A percentile compares a stretch with the other conserved stretches of the same genome.
phyloP scores from a whole-genome alignment of 2,888 invertebrate genomes.

The Metellina segmentata region DNA sequence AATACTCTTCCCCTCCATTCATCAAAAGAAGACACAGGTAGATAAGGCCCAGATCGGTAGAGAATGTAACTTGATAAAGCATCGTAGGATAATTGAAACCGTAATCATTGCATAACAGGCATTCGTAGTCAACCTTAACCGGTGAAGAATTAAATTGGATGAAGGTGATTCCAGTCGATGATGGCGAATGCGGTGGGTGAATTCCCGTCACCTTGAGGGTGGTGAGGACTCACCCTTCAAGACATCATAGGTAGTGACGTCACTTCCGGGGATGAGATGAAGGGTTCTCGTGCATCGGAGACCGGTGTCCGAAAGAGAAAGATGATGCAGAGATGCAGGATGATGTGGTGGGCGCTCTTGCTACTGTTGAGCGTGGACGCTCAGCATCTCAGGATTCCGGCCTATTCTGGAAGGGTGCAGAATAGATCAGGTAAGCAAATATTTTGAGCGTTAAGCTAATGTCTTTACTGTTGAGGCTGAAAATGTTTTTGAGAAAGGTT shows the following conservation, averaged over 20 bases:
- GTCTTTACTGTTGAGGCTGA: too few relatives aligned
- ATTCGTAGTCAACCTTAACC: background rate
- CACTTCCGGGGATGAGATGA: slow-evolving; percentile 50
- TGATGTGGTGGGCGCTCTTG: slow-evolving; percentile 38
- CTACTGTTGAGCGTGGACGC: slow-evolving; percentile 29
- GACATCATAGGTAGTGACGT: slow-evolving; percentile 57
- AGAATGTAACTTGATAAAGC: background rate
- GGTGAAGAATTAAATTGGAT: background rate
- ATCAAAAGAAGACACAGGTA: background rate
- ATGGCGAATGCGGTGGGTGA: background rate
- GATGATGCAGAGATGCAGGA: slow-evolving; percentile 49
- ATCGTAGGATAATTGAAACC: background rate
- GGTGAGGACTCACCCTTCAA: slow-evolving; percentile 16
- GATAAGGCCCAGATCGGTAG: background rate
- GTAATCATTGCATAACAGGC: too few relatives aligned
- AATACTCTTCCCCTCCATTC: background rate
- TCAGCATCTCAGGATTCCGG: slow-evolving; percentile 62
- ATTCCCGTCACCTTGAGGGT: slow-evolving; percentile 8
- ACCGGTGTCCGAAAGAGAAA: slow-evolving; percentile 27
- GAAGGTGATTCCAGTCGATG: background rate
- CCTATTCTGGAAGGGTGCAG: slow-evolving; percentile 35
- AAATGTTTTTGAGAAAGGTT: too few relatives aligned
- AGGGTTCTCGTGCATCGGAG: slow-evolving; percentile 14
- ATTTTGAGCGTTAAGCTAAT: too few relatives aligned
- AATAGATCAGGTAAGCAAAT: slow-evolving; percentile 46